Evolutionary conservation across 1,140 invertebrate genomes (phyloP), one percentile per base, ranked within the genome.

Genomic region (Lanistes nyassanus): DNA sequence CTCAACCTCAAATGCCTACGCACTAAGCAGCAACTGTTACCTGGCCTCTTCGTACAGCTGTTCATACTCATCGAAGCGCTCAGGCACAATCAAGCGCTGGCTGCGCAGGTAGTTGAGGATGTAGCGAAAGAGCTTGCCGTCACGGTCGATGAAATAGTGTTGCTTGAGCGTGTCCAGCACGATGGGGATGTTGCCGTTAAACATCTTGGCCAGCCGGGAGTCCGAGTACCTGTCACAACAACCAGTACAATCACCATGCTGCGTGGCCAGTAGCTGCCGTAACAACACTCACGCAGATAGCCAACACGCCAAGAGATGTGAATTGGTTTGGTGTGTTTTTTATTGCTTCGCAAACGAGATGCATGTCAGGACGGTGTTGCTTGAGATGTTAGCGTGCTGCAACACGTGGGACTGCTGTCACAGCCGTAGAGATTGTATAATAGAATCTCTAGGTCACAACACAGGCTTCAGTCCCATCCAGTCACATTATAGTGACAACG

Each of bases 81-180:
- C 93, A 0, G 97, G 96, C 83, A 98, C 92, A 64, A 96, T 90
- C 56, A 98, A 91, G 82, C 93, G 92, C 51, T 94, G 94, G 88
- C 97, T 97, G 81, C 97, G 92, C 92, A 98, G 93, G 89, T 96
- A 99, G 91, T 98, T 98, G 36, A 99, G 91, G 84, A 99, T 95
- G 88, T 98, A 96, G 29, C 97, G 92, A 90, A 98, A 98, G 95
- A 98, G 97, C 66, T 94, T 94, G 0, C 96, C 96, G 84, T 98
- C 96, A 76, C 97, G 92, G 90, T 99, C 97, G 80, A 98, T 98
- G 91, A 99, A 99, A 89, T 98, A 99, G 86, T 99, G 97, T 87
- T 99, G 97, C 88, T 99, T 99, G 80, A 99, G 90, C 6, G 95
- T 96, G 86, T 99, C 97, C 83, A 99, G 89, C 4, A 99, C 96